Percentiles rank a stretch among this genome's conserved stretches.
Conservation (phyloP, 2,888 invertebrate species). For the Acheta domesticus region DNA sequence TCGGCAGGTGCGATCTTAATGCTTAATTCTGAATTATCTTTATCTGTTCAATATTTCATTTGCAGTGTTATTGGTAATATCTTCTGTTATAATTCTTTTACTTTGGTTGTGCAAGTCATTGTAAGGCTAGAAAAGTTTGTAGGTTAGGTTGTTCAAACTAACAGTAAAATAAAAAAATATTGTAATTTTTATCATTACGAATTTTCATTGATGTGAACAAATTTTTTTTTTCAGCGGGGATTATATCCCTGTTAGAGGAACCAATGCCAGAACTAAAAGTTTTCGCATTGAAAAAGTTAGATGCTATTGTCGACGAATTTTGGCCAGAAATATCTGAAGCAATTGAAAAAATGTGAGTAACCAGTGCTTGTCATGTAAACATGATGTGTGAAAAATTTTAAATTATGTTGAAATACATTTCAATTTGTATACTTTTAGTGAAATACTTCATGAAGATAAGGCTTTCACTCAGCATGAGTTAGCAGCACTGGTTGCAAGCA, state of each 20-base stretch:
- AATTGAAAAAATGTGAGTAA: slow-evolving; percentile 83
- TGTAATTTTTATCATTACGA: background rate
- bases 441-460: slow-evolving; percentile 92
- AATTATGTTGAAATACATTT: background rate
- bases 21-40: background rate
- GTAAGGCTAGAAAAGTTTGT: slow-evolving; percentile 20
- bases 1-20: slow-evolving; percentile 45
- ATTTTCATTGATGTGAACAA: background rate
- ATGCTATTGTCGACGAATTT: slow-evolving; percentile 93
- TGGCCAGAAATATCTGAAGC: slow-evolving; percentile 99
- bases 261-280: slow-evolving; percentile 89
- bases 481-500: slow-evolving; percentile 96
- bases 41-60: background rate
- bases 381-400: background rate
- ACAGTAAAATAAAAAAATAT: background rate
- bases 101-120: slow-evolving; percentile 32
- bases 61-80: too few species aligned
- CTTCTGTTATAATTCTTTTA: background rate
- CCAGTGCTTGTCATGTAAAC: slow-evolving; percentile 2
- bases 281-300: slow-evolving; percentile 88
- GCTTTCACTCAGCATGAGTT: slow-evolving; percentile 82
- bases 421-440: slow-evolving; percentile 52
- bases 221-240: slow-evolving; percentile 64
- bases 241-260: slow-evolving; percentile 93
- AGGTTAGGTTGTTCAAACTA: slow-evolving; percentile 21